Evolutionary conservation across 2,797 vertebrate genomes (phyloP), one percentile per base, ranked within the genome.

Genomic region (Phylloscopus collybita): DNA sequence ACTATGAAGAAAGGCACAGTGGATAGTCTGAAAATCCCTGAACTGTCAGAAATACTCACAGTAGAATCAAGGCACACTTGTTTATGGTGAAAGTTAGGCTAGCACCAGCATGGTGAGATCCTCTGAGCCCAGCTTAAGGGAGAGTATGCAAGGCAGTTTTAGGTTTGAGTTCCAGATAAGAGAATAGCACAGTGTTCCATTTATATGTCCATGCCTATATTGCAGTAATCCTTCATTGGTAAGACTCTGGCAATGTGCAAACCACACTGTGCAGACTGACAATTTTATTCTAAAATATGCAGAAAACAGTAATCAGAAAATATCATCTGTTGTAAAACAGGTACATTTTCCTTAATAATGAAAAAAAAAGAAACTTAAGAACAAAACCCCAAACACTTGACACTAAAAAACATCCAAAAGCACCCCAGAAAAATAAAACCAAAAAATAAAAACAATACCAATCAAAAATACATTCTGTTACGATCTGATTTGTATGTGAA

Each of bases 361-460:
- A 10, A 20, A 3, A 32, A 44, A 60, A 70, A 71, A 4, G 0
- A 44, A 61, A 32, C 4, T 29, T 22, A 6, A 5, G 18, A 4
- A 5, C 26, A 32, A 32, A 30, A 6, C 1, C 7, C 3, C 14
- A 60, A 56, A 36, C 11, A 16, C 1, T 6, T 1, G 3, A 29
- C 20, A 32, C 16, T 34, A n/a, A 44, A 56, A 69, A 38, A 2
- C 7, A 54, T 3, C 3, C 6, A 1, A 61, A 32, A 26, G 3
- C 2, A 38, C 1, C 22, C 23, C 45, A 65, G 38, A 21, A 75
- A 60, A 45, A 51, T 8, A 44, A 59, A 51, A 15, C 0, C 0
- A 27, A 32, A 47, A 62, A 36, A 12, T 6, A 22, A 60, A 51
- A 53, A 1, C 5, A 30, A 9, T 22, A 26, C 3, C 2, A 38